These are phyloP conservation scores for Valencia hispanica DNA, from an alignment of 2,797 vertebrate species.

Conservation along the genomic window DNA sequence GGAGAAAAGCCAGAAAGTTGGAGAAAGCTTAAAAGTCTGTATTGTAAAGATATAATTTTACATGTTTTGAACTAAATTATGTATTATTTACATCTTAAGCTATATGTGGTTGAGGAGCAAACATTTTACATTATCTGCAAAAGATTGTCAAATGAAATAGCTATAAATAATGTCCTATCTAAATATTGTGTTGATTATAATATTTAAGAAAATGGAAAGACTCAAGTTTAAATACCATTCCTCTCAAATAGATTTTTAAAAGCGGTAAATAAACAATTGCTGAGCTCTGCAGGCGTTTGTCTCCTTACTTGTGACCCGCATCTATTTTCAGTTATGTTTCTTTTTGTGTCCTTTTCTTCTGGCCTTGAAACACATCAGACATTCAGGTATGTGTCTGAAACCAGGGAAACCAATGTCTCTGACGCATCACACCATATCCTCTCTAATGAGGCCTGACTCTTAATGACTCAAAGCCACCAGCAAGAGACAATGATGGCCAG, in stretches of 20 bases:
- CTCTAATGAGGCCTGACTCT: slow-evolving; percentile 74
- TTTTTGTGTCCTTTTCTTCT: slow-evolving; percentile 25
- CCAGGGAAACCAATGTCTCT: slow-evolving; percentile 43
- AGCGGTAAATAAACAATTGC: slow-evolving; percentile 5
- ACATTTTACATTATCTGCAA: not conserved
- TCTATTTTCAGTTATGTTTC: slow-evolving; percentile 3
- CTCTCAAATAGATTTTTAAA: not conserved
- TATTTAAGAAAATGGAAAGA: slow-evolving; percentile 2
- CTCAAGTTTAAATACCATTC: not conserved
- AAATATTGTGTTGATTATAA: slow-evolving; percentile 2
- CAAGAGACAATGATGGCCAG: slow-evolving; percentile 57
- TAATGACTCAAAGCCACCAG: slow-evolving; percentile 66
- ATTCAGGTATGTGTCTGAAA: slow-evolving; percentile 45
- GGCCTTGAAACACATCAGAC: slow-evolving; percentile 34
- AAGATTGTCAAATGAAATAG: not conserved
- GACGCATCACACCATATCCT: slow-evolving; percentile 61
- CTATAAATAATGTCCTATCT: slow-evolving; percentile 1
- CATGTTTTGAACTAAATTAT: not conserved
- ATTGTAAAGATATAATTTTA: too few relatives aligned
- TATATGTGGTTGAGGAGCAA: not conserved
- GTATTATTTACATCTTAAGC: too few relatives aligned
- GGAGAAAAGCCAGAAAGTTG: too few relatives aligned
- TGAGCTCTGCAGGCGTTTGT: not conserved
- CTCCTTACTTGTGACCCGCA: slow-evolving; percentile 1
- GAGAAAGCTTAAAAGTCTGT: too few relatives aligned